phyloP scores from a whole-genome alignment of 2,113 vertebrate species.

The Pygoscelis adeliae region DNA sequence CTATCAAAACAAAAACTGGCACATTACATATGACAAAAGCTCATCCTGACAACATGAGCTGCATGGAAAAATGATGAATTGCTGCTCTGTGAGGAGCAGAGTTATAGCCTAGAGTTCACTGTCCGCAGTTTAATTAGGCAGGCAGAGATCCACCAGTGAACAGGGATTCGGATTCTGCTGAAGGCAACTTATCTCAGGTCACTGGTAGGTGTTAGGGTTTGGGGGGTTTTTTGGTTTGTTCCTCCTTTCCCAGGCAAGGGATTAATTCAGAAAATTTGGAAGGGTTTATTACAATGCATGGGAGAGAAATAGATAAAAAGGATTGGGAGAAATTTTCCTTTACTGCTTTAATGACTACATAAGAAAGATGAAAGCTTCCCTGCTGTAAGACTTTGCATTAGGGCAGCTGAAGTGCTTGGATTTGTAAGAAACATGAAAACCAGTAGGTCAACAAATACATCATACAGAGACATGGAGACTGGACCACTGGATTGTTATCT shows the following conservation, averaged over 20 bases:
- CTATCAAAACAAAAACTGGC: slow-evolving; percentile 23
- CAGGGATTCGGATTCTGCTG: neutral
- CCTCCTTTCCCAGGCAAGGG: neutral
- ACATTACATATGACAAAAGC: neutral
- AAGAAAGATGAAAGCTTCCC: neutral
- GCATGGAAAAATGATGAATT: neutral
- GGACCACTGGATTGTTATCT: neutral
- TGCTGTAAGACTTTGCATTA: neutral
- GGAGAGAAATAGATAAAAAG: neutral
- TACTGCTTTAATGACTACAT: neutral
- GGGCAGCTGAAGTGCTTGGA: neutral
- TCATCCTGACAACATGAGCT: neutral
- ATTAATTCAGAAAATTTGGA: neutral
- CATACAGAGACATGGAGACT: too few relatives aligned
- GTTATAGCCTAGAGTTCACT: neutral
- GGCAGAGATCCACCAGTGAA: neutral
- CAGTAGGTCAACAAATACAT: neutral
- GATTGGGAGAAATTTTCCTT: neutral
- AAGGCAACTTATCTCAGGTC: neutral
- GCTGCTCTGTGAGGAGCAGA: neutral
- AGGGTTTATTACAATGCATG: neutral
- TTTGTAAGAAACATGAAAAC: neutral
- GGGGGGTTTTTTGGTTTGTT: neutral
- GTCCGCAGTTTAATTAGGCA: neutral
- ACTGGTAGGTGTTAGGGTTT: neutral